Base-by-base conservation (phyloP, 92 coral and sea anemone genomes). In the Metridium senile region DNA sequence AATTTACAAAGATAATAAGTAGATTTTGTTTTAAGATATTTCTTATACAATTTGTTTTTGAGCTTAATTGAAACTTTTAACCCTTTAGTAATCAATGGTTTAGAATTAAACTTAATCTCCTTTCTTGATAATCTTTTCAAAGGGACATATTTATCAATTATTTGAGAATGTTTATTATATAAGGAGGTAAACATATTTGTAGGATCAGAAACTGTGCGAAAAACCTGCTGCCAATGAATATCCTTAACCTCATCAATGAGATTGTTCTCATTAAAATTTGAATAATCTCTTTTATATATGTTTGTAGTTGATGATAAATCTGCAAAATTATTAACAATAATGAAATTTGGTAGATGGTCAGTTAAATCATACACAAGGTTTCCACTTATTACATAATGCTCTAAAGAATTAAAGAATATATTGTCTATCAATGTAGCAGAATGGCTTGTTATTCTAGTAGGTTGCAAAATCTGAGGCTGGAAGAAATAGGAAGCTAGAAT, bases 1-100 rank as follows among this genome's bases (percentile, higher is more conserved):
- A 81, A 86, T 74, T 81, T 86, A 33, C 53, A 29, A 71, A 72
- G 86, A 71, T 86, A 80, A 75, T 86, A 80, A 20, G 64, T 29
- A 59, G 83, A 75, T 73, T 63, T 68, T 26, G 91, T 82, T 62
- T 87, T 76, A 20, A 82, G 32, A 72, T 68, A 69, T 54, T 81
- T 81, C 69, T 57, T 53, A 53, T 68, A 49, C 19, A 74, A 25
- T 17, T 27, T 62, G 77, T 86, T 86, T 39, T 80, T 85, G n/a
- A 74, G 33, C 13, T 68, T 58, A 35, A 86, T 85, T 52, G 81
- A 85, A 17, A 27, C 74, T 32, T 72, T 84, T n/a, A 84, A 49
- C 47, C 74, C 84, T 58, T 73, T 10, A 16, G 88, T 78, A 59
- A 64, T 78, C 88, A 71, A 84, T 67, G 88, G 84, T 45, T 78